Percentiles rank a stretch among this genome's conserved stretches.
Conservation (phyloP, 2,113 vertebrate species). For the Phyllostomus hastatus region DNA sequence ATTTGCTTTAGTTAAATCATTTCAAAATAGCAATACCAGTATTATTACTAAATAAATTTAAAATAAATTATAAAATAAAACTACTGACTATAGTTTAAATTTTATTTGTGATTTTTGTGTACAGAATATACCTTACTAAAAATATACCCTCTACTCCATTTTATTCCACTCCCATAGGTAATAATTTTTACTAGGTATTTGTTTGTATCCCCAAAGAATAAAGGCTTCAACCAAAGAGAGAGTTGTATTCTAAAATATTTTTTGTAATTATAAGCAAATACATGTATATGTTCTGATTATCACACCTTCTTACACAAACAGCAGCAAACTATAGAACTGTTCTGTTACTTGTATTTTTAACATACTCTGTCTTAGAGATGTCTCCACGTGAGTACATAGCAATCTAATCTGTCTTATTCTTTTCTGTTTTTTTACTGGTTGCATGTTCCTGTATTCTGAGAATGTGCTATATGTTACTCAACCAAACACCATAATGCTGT, state of each 20-base stretch:
- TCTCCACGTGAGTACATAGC: neutral
- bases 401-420: neutral
- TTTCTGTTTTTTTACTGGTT: neutral
- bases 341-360: neutral
- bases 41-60: neutral
- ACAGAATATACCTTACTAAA: neutral
- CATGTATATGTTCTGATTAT: neutral
- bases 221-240: neutral
- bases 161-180: neutral
- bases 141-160: neutral
- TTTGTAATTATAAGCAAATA: neutral
- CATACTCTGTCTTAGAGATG: neutral
- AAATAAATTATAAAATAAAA: slow-evolving; percentile 17
- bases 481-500: neutral
- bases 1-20: neutral
- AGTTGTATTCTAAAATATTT: neutral
- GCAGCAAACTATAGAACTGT: neutral
- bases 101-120: neutral
- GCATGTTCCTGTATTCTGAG: neutral
- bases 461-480: neutral
- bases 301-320: neutral
- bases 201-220: neutral
- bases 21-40: neutral
- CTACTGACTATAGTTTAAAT: neutral
- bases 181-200: slow-evolving; percentile 8